Evolutionary conservation across 1,140 invertebrate genomes (phyloP).

Genomic region (Hydropsyche tenuis): DNA sequence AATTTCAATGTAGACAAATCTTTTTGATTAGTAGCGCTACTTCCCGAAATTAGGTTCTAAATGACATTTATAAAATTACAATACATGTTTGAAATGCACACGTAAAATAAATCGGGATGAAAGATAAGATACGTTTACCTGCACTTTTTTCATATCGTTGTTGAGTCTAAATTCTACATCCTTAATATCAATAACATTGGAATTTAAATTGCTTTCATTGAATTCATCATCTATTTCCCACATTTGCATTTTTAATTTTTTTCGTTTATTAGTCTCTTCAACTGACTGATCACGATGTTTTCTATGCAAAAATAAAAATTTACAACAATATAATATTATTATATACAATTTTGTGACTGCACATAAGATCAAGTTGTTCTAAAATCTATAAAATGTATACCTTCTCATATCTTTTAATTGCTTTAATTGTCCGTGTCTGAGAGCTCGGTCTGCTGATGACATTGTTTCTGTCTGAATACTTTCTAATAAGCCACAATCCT

Average conservation of each 20-base stretch:
- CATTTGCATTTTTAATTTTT: conserved; percentile 71
- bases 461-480: conserved; percentile 65
- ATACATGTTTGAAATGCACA: no score
- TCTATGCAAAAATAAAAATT: conserved; percentile 53
- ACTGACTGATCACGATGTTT: conserved; percentile 65
- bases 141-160: conserved; percentile 73
- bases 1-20: conserved; percentile 90
- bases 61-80: not conserved
- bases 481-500: conserved; percentile 75
- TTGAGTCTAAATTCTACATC: conserved; percentile 90
- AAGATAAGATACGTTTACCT: no score
- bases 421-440: conserved; percentile 87
- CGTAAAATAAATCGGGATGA: no score
- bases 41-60: conserved; percentile 71
- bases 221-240: conserved; percentile 62
- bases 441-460: conserved; percentile 77
- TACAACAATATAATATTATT: no score
- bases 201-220: conserved; percentile 65
- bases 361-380: no score
- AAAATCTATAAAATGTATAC: conserved; percentile 56
- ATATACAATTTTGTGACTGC: no score
- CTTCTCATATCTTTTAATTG: conserved; percentile 81
- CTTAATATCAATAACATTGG: conserved; percentile 78
- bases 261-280: conserved; percentile 73
- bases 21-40: conserved; percentile 76